phyloP scores from a whole-genome alignment of 53 echinoderm and acorn worm species.

The Echinometra lucunter region DNA sequence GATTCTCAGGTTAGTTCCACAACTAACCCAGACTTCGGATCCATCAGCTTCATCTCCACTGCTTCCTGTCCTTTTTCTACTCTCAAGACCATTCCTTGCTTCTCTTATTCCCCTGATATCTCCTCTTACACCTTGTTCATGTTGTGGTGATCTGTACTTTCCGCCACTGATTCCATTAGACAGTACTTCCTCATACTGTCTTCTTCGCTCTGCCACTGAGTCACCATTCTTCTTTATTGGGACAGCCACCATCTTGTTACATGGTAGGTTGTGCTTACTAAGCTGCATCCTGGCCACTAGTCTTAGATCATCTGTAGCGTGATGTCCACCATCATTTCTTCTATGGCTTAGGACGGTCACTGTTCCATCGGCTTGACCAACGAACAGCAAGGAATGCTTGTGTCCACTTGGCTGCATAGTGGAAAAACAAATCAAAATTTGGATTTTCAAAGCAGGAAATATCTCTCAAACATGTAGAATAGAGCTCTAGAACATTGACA shows the following conservation, averaged over 20 bases:
- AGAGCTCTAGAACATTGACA: no score
- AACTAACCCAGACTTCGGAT: slow-evolving; percentile 68
- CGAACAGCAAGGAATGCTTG: slow-evolving; percentile 64
- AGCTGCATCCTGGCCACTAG: slow-evolving; percentile 38
- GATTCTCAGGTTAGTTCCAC: slow-evolving; percentile 48
- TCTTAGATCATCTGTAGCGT: not conserved
- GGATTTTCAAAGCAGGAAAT: not conserved
- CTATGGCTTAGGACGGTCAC: slow-evolving; percentile 72
- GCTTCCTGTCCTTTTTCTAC: not conserved
- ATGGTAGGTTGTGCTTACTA: slow-evolving; percentile 30
- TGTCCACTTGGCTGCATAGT: slow-evolving; percentile 36
- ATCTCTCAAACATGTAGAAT: no score
- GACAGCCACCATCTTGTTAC: slow-evolving; percentile 34
- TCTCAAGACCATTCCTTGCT: not conserved
- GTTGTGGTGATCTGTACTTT: not conserved
- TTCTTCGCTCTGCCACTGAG: slow-evolving; percentile 52
- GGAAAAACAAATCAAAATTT: not conserved
- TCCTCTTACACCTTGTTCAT: not conserved
- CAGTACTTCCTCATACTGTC: slow-evolving; percentile 39
- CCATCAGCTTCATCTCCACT: slow-evolving; percentile 4
- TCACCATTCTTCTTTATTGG: not conserved
- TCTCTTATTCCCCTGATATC: not conserved
- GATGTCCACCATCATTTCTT: slow-evolving; percentile 4
- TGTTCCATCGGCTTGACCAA: slow-evolving; percentile 74
- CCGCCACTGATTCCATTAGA: not conserved